Evolutionary conservation across 2,888 invertebrate species (phyloP).

Genomic region (Diplazon laetatorius): DNA sequence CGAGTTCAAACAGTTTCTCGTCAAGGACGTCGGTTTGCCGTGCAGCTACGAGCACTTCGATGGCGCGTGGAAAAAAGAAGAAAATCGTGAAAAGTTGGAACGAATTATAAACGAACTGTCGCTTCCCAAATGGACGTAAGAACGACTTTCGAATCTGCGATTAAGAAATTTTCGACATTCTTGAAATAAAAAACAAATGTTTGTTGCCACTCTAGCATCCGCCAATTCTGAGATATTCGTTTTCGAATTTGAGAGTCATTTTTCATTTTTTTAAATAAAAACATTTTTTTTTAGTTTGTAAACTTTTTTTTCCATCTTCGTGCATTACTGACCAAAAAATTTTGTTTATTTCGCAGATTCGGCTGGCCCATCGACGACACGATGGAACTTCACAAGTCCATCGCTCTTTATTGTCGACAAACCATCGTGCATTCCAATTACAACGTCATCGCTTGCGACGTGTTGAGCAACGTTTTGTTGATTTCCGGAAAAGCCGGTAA

Average conservation of each 20-base stretch:
- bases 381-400: conserved; percentile 69
- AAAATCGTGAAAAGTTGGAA: conserved; percentile 84
- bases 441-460: conserved; percentile 67
- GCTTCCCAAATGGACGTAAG: conserved; percentile 83
- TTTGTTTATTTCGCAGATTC: conserved; percentile 69
- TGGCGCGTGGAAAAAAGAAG: conserved; percentile 84
- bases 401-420: conserved; percentile 73
- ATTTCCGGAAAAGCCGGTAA: conserved; percentile 61
- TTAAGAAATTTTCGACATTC: not conserved
- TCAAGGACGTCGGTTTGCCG: conserved; percentile 84
- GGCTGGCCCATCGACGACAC: conserved; percentile 76
- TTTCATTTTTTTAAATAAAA: too few relatives aligned
- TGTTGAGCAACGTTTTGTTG: conserved; percentile 74
- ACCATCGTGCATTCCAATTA: conserved; percentile 68
- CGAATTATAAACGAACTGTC: conserved; percentile 84
- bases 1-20: conserved; percentile 85
- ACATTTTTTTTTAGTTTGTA: too few relatives aligned
- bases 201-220: too few relatives aligned
- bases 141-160: conserved; percentile 1
- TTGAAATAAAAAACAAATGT: too few relatives aligned
- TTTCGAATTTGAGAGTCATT: too few relatives aligned
- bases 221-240: too few relatives aligned
- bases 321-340: too few relatives aligned
- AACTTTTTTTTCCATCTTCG: too few relatives aligned
- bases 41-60: conserved; percentile 88